Percentiles rank a stretch among this genome's conserved stretches.
Evolutionary conservation across 1,140 invertebrate species (phyloP).

Genomic region (Bicyclus anynana): DNA sequence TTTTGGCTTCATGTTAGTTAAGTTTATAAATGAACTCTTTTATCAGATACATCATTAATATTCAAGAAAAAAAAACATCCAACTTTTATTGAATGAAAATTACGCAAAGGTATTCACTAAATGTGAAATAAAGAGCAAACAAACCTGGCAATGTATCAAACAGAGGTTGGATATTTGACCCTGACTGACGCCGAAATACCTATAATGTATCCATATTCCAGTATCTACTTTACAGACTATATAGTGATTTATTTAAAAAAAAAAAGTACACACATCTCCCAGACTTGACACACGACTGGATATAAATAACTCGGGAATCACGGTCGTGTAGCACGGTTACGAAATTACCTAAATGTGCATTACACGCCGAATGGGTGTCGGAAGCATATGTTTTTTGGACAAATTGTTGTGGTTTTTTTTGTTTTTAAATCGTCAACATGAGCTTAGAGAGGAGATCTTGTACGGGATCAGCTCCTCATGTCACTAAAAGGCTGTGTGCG

Average conservation of each 20-base stretch:
- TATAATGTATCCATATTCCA: neutral
- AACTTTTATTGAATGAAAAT: neutral
- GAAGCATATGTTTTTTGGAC: conserved; percentile 9
- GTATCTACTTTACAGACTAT: conserved; percentile 5
- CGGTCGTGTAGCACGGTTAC: conserved; percentile 26
- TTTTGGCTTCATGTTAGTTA: no score
- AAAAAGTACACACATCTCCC: conserved; percentile 10
- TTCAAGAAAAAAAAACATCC: no score
- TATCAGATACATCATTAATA: no score
- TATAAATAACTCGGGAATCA: conserved; percentile 51
- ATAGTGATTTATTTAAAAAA: conserved; percentile 11
- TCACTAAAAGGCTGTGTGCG: conserved; percentile 57
- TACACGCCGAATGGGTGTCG: conserved; percentile 8
- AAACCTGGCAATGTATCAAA: conserved; percentile 15
- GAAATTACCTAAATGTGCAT: conserved; percentile 19
- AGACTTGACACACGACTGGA: conserved; percentile 33
- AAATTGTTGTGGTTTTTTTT: neutral
- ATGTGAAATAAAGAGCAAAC: conserved; percentile 1
- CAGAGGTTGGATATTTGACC: conserved; percentile 12
- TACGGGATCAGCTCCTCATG: conserved; percentile 45
- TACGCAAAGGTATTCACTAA: neutral
- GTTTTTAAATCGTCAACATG: conserved; percentile 23
- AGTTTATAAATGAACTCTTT: no score
- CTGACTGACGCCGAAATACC: conserved; percentile 19
- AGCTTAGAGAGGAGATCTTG: conserved; percentile 46